phyloP scores from a whole-genome alignment of 2,888 invertebrate genomes.

The Eucera pruinosa region DNA sequence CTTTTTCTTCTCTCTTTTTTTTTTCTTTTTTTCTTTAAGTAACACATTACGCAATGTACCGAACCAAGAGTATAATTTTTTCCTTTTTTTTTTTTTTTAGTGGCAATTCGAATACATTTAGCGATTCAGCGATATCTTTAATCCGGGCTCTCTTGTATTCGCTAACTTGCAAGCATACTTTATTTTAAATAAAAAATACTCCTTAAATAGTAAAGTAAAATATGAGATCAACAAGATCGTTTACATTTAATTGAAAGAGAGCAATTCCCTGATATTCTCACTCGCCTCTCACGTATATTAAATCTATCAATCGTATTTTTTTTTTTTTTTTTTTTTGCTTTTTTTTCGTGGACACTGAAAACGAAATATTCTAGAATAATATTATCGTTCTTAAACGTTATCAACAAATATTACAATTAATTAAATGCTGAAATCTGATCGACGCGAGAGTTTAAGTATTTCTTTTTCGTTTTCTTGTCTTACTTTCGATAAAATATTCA shows the following conservation, averaged over 20 bases:
- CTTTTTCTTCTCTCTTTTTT: no score
- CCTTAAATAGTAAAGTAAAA: conserved; percentile 69
- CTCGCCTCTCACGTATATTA: conserved; percentile 19
- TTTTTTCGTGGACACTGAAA: conserved; percentile 36
- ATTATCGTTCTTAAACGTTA: conserved; percentile 32
- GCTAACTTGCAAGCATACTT: conserved; percentile 53
- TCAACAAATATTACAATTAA: no score
- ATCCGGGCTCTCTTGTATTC: conserved; percentile 32
- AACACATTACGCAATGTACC: conserved; percentile 35
- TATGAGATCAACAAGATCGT: conserved; percentile 68
- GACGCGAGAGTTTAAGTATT: conserved; percentile 24
- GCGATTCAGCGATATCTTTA: conserved; percentile 19
- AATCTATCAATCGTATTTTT: conserved; percentile 30
- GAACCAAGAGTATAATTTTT: conserved; percentile 13
- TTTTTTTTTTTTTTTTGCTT: neutral
- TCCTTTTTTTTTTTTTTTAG: conserved; percentile 12
- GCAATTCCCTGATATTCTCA: conserved; percentile 22
- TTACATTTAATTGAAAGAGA: conserved; percentile 43
- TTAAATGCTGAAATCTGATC: conserved; percentile 31
- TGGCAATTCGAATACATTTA: conserved; percentile 17
- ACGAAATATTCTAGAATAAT: conserved; percentile 35
- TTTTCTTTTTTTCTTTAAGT: conserved; percentile 6
- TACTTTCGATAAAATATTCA: conserved; percentile 56
- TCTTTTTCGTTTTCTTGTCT: conserved; percentile 40
- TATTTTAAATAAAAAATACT: conserved; percentile 64